A percentile compares a stretch with the other conserved stretches of the same genome.
phyloP scores from a whole-genome alignment of 2,113 vertebrate species.

The Calidris pygmaea region DNA sequence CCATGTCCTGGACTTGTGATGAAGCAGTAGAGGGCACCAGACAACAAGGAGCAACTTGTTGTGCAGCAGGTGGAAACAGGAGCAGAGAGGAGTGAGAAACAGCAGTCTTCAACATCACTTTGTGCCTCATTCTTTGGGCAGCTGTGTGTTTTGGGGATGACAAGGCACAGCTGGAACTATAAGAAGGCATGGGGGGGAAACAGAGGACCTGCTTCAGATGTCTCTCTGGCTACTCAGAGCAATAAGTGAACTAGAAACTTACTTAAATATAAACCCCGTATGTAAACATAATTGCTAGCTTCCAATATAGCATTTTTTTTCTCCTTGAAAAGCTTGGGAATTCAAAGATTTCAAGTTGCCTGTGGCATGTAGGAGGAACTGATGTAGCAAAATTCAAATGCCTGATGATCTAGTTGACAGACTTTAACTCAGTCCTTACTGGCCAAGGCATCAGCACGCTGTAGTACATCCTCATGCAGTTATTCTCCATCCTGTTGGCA shows the following conservation, averaged over 20 bases:
- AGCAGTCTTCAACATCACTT: background rate
- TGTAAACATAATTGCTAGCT: background rate
- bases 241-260: background rate
- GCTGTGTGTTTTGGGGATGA: background rate
- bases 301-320: background rate
- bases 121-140: background rate
- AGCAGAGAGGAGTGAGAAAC: background rate
- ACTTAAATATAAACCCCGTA: background rate
- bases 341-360: background rate
- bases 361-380: background rate
- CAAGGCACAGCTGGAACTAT: background rate
- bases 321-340: background rate
- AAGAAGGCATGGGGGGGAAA: background rate
- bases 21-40: slow-evolving; percentile 58
- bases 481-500: background rate
- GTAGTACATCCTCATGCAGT: background rate
- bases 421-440: background rate
- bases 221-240: background rate
- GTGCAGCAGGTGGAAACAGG: background rate
- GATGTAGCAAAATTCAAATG: background rate
- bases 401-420: background rate
- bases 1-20: background rate
- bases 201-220: background rate
- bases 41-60: background rate
- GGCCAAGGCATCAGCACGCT: background rate